Conservation (phyloP, 2,888 invertebrate genomes). For the Helicoverpa assulta region DNA sequence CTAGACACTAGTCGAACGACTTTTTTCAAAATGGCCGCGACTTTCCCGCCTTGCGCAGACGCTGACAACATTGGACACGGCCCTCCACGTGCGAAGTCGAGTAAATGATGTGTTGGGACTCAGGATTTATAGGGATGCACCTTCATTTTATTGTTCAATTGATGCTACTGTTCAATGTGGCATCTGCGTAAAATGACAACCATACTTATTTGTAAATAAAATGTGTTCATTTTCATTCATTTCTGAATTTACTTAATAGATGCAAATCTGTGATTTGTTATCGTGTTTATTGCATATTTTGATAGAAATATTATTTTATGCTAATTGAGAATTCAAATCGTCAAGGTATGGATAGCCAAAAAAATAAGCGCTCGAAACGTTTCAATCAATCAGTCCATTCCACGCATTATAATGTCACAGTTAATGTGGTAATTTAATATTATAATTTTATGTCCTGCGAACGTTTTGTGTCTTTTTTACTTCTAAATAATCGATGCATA, state of each 20-base stretch:
- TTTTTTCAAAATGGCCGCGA: constrained; percentile 84
- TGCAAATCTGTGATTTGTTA: constrained; percentile 52
- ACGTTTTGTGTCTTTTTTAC: neutral
- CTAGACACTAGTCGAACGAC: constrained; percentile 75
- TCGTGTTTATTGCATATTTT: constrained; percentile 40
- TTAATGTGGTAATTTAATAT: constrained; percentile 44
- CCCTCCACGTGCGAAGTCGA: constrained; percentile 78
- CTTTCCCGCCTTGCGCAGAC: constrained; percentile 75
- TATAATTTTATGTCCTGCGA: constrained; percentile 24
- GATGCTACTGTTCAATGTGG: constrained; percentile 49
- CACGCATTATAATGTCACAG: constrained; percentile 26
- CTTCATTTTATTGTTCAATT: constrained; percentile 59
- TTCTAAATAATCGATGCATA: neutral
- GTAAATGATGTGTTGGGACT: constrained; percentile 70
- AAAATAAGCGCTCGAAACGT: constrained; percentile 30
- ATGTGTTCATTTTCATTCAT: neutral
- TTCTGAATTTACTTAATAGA: constrained; percentile 32
- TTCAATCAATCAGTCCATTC: constrained; percentile 35
- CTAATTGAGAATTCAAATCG: constrained; percentile 33
- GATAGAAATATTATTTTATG: constrained; percentile 45
- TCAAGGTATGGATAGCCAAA: constrained; percentile 18
- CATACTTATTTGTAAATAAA: constrained; percentile 15
- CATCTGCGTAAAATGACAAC: constrained; percentile 23
- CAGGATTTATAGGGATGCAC: constrained; percentile 66
- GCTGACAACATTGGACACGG: constrained; percentile 77